Evolutionary conservation across 2,888 invertebrate genomes (phyloP).

Genomic region (Phasia obesa): DNA sequence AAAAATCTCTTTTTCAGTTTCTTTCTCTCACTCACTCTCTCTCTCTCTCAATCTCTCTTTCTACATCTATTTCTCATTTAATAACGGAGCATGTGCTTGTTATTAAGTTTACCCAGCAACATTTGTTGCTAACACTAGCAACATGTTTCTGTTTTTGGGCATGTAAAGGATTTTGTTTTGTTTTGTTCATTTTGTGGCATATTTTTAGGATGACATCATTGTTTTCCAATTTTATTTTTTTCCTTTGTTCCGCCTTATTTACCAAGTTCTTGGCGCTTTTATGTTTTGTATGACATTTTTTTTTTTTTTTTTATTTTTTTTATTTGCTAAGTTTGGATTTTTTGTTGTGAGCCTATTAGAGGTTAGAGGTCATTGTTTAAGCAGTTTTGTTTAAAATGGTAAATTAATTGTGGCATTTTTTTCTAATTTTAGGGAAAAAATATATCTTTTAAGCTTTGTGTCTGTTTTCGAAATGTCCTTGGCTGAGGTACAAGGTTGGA

Average conservation of each 20-base stretch:
- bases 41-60: neutral
- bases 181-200: slow-evolving; percentile 10
- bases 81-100: neutral
- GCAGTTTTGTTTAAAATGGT: neutral
- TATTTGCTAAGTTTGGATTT: neutral
- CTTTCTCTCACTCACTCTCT: neutral
- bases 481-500: too few species aligned
- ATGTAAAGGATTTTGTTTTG: neutral
- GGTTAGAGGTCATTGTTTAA: slow-evolving; percentile 62
- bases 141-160: neutral
- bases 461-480: too few species aligned
- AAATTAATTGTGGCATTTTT: neutral
- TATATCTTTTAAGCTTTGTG: too few species aligned
- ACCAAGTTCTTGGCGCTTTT: neutral
- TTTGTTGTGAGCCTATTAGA: slow-evolving; percentile 14
- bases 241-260: neutral
- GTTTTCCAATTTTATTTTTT: neutral
- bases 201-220: slow-evolving; percentile 51
- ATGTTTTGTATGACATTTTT: neutral
- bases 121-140: slow-evolving; percentile 21
- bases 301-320: slow-evolving; percentile 6
- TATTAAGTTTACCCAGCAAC: slow-evolving; percentile 3
- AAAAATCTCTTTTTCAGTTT: neutral
- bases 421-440: neutral
- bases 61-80: neutral